Evolutionary conservation across 2,113 vertebrate genomes (phyloP), one percentile per base, ranked within the genome.

Genomic region (Channa maculata): DNA sequence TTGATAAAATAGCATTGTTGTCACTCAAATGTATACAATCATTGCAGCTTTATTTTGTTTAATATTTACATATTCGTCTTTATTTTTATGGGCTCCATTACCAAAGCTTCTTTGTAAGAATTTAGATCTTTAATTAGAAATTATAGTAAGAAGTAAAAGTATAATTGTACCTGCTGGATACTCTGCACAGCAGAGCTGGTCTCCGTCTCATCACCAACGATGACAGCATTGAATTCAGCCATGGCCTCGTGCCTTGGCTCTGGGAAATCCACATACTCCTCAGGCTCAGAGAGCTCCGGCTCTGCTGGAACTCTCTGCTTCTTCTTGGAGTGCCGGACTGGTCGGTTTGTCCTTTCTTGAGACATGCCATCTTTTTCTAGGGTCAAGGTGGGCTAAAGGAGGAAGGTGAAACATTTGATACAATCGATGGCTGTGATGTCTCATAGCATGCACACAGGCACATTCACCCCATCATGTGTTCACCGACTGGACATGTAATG

Each of bases 141-240:
- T 24, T 24, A 24, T 24, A 24, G 24, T 24, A 24, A 24, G 24
- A 24, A 24, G 24, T 24, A 24, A 24, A 24, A 24, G 24, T 24
- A 24, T 24, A 24, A 24, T 24, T 24, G 55, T 62, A 97, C 97
- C 96, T 99, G 97, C 34, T 99, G 97, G 83, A 99, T 97, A 73
- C 96, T 99, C 93, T 99, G 97, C 69, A 99, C 97, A 0, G 98
- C 98, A 0, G 97, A 99, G 71, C 95, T 97, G 0, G 96, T 99
- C 86, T 99, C 97, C 0, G 96, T 97, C 85, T 99, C 97, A 2
- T 99, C 97, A 0, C 96, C 97, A 5, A 95, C 94, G 2, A 92
- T 85, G 7, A 94, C 93, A 0, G 96, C 80, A 0, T 93, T 89
- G 86, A 95, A 96, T 33, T 95, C 92, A 0, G 88, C 11, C 84